Evolutionary conservation across 2,113 vertebrate species (phyloP).

Genomic region (Leucoraja erinaceus): DNA sequence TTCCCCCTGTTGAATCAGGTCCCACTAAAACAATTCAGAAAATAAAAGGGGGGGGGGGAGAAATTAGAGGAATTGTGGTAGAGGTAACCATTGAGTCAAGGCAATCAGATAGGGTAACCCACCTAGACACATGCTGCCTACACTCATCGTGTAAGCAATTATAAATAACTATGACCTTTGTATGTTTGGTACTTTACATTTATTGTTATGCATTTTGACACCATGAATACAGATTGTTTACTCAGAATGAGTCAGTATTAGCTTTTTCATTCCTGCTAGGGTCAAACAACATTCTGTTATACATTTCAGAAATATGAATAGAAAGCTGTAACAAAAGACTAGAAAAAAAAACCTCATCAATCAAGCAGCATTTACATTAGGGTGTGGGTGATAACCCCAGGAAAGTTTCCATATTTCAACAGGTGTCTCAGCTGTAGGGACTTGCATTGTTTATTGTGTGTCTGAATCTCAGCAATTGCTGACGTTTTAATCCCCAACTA

Average conservation of each 20-base stretch:
- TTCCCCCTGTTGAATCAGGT: not conserved
- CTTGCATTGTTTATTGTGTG: not conserved
- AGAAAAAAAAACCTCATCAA: not conserved
- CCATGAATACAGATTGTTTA: not conserved
- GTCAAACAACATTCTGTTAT: not conserved
- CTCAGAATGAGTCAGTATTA: not conserved
- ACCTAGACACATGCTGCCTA: not conserved
- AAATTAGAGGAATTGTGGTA: too few relatives aligned
- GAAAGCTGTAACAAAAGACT: not conserved
- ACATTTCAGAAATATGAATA: not conserved
- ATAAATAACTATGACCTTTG: not conserved
- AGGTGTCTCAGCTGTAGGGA: not conserved
- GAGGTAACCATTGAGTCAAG: not conserved
- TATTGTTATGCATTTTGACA: not conserved
- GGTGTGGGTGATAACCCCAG: not conserved
- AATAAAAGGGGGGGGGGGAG: not conserved
- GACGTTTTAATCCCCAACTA: not conserved
- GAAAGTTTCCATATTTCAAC: not conserved
- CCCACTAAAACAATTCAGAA: not conserved
- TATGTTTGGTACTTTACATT: not conserved
- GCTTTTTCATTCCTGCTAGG: not conserved
- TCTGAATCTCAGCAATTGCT: not conserved
- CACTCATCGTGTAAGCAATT: not conserved
- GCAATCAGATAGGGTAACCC: not conserved
- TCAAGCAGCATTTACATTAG: slow-evolving; percentile 1